phyloP scores from a whole-genome alignment of 1,140 invertebrate genomes.

The Planococcus citri region DNA sequence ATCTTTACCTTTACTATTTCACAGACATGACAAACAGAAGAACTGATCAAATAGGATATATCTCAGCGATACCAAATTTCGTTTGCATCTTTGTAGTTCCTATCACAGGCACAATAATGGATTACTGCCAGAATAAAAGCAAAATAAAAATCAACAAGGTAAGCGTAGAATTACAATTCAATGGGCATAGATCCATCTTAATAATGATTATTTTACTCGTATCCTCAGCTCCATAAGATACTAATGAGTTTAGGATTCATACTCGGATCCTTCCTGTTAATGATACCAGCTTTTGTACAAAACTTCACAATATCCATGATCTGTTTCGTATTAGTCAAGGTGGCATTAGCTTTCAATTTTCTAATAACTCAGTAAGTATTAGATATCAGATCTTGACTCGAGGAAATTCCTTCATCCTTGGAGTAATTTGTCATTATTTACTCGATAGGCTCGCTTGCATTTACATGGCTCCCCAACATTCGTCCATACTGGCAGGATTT shows the following conservation, averaged over 20 bases:
- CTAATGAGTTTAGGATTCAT: neutral
- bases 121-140: neutral
- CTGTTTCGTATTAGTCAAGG: neutral
- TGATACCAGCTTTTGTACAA: neutral
- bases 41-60: neutral
- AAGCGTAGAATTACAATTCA: no score
- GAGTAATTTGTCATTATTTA: no score
- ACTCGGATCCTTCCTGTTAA: neutral
- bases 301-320: neutral
- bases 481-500: neutral
- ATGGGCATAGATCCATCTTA: conserved; percentile 40
- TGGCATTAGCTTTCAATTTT: neutral
- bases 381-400: no score
- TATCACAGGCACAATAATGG: neutral
- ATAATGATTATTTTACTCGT: no score
- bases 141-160: neutral
- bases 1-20: no score
- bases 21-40: neutral
- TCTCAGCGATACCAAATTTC: neutral
- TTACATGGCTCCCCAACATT: neutral
- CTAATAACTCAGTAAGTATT: neutral
- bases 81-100: neutral
- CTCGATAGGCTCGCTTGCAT: neutral
- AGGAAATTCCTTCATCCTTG: no score
- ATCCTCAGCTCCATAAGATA: neutral